A percentile compares a stretch with the other conserved stretches of the same genome.
Evolutionary conservation across 2,888 invertebrate species (phyloP).

Genomic region (Drosophila imparisetae): DNA sequence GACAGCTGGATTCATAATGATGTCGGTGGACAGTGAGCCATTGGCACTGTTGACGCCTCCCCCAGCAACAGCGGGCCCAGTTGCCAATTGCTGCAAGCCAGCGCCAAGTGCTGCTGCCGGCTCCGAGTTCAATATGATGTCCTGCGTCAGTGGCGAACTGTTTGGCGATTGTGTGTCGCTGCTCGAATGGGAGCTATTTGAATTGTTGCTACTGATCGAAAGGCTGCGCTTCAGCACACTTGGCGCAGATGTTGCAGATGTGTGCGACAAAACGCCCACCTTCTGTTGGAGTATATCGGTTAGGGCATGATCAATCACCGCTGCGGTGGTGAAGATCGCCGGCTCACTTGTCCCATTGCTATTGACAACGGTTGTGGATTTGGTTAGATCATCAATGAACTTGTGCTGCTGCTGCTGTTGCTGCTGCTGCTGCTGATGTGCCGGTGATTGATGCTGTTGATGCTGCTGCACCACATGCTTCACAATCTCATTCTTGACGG

Average conservation of each 20-base stretch:
- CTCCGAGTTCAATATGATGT: conserved; percentile 84
- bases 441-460: conserved; percentile 85
- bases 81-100: conserved; percentile 71
- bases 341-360: conserved; percentile 64
- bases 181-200: conserved; percentile 58
- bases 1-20: conserved; percentile 87
- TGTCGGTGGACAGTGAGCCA: conserved; percentile 84
- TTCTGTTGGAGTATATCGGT: conserved; percentile 79
- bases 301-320: conserved; percentile 81
- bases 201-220: conserved; percentile 82
- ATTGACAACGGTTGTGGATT: conserved; percentile 74
- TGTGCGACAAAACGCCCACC: conserved; percentile 54
- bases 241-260: conserved; percentile 37
- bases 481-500: conserved; percentile 87
- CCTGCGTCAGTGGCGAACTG: conserved; percentile 82
- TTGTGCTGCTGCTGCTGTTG: conserved; percentile 86
- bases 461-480: conserved; percentile 86
- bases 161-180: conserved; percentile 70
- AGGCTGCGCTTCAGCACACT: conserved; percentile 84
- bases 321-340: conserved; percentile 64
- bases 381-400: conserved; percentile 79
- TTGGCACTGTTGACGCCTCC: conserved; percentile 49
- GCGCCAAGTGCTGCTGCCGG: conserved; percentile 81
- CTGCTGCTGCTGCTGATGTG: conserved; percentile 86
- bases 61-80: conserved; percentile 12